A percentile compares a stretch with the other conserved stretches of the same genome.
Evolutionary conservation across 2,888 invertebrate species (phyloP).

Genomic region (Macrosiphum euphorbiae): DNA sequence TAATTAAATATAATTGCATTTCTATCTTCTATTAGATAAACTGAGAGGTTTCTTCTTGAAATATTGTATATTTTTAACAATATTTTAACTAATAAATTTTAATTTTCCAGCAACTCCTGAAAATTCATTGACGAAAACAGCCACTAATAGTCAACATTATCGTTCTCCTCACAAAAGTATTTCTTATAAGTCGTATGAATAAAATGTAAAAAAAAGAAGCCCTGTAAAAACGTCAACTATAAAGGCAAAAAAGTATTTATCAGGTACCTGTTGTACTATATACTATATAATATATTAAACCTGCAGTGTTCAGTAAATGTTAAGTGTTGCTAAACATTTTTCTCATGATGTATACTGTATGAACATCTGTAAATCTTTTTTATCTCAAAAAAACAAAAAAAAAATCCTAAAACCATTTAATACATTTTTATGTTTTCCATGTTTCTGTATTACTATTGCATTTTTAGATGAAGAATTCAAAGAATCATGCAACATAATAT

Average conservation of each 20-base stretch:
- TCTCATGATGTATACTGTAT: not conserved
- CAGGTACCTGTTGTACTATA: conserved; percentile 10
- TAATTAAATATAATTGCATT: not conserved
- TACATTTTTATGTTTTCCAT: not conserved
- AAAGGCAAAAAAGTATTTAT: conserved; percentile 18
- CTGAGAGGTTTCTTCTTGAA: not conserved
- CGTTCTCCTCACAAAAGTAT: too few species aligned
- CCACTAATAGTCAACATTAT: too few species aligned
- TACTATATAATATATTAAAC: not conserved
- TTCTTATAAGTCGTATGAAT: not conserved
- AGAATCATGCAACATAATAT: conserved; percentile 1
- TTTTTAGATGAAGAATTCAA: conserved; percentile 14
- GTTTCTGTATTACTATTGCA: not conserved
- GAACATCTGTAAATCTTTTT: not conserved
- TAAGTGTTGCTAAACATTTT: not conserved
- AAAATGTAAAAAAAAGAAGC: not conserved
- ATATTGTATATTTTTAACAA: conserved; percentile 7
- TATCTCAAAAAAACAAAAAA: not conserved
- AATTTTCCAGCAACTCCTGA: not conserved
- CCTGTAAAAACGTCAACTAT: not conserved
- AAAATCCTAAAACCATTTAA: too few species aligned
- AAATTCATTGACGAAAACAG: not conserved
- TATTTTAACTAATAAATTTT: not conserved
- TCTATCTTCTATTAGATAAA: not conserved
- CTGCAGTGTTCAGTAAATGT: not conserved